Evolutionary conservation across 2,113 vertebrate species (phyloP).

Genomic region (Phasianus colchicus): DNA sequence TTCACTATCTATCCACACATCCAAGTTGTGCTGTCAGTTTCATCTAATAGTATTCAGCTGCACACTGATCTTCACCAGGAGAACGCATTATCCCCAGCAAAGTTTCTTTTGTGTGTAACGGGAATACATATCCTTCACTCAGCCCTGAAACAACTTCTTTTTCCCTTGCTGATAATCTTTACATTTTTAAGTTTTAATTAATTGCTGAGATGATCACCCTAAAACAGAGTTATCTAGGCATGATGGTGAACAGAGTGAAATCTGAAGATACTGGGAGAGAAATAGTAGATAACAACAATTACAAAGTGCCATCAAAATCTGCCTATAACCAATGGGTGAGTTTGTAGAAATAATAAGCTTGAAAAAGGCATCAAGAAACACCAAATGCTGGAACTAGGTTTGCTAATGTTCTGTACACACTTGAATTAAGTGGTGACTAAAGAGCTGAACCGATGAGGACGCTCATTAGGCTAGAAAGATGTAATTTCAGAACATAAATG

Average conservation of each 20-base stretch:
- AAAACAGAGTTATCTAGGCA: neutral
- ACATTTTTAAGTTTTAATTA: slow-evolving; percentile 37
- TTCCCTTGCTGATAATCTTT: neutral
- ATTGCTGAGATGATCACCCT: slow-evolving; percentile 38
- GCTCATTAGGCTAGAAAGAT: neutral
- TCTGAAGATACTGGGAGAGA: neutral
- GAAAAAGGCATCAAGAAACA: neutral
- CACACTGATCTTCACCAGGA: slow-evolving; percentile 32
- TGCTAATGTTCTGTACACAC: neutral
- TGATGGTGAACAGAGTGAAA: neutral
- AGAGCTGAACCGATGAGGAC: neutral
- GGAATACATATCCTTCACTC: neutral
- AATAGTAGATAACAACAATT: neutral
- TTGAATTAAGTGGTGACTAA: neutral
- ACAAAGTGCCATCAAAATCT: neutral
- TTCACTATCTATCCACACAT: neutral
- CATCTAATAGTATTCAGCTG: neutral
- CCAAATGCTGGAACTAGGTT: neutral
- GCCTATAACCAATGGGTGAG: neutral
- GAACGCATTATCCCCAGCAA: neutral
- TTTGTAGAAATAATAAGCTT: neutral
- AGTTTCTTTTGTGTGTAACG: neutral
- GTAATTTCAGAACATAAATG: neutral
- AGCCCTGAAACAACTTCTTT: neutral
- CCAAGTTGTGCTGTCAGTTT: neutral